phyloP scores from a whole-genome alignment of 2,888 invertebrate genomes.

The Drosophila mimica region DNA sequence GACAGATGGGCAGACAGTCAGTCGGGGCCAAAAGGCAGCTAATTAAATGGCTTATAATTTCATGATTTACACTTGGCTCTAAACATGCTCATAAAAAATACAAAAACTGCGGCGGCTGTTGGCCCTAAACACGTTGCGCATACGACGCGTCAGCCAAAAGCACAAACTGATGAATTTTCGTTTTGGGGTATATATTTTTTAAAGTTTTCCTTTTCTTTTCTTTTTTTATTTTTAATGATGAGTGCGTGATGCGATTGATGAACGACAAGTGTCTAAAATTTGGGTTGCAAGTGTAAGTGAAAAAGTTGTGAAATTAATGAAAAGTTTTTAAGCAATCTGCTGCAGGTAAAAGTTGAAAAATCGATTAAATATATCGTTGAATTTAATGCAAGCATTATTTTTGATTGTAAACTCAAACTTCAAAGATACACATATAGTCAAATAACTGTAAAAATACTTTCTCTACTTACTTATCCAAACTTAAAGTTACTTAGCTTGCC shows the following conservation, averaged over 20 bases:
- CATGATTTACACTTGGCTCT: slow-evolving; percentile 75
- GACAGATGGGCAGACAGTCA: slow-evolving; percentile 7
- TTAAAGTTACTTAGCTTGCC: not conserved
- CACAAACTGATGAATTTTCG: not conserved
- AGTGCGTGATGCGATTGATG: slow-evolving; percentile 53
- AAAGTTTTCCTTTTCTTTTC: not conserved
- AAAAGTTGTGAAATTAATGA: slow-evolving; percentile 4
- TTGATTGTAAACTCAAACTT: not conserved
- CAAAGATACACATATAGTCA: not conserved
- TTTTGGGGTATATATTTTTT: slow-evolving; percentile 1
- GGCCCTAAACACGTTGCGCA: slow-evolving; percentile 45
- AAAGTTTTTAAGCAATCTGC: not conserved
- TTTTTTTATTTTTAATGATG: slow-evolving; percentile 27
- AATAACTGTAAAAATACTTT: not conserved
- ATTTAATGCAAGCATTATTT: not conserved
- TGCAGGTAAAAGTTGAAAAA: not conserved
- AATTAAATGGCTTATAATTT: slow-evolving; percentile 78
- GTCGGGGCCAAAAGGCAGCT: slow-evolving; percentile 52
- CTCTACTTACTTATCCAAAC: not conserved
- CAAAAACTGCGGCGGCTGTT: not conserved
- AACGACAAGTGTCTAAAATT: slow-evolving; percentile 13
- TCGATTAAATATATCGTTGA: not conserved
- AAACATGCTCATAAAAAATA: slow-evolving; percentile 60
- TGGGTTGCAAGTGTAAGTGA: not conserved
- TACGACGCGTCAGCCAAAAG: slow-evolving; percentile 43